Evolutionary conservation across 2,888 invertebrate genomes (phyloP).

Genomic region (Agonopterix arenella): DNA sequence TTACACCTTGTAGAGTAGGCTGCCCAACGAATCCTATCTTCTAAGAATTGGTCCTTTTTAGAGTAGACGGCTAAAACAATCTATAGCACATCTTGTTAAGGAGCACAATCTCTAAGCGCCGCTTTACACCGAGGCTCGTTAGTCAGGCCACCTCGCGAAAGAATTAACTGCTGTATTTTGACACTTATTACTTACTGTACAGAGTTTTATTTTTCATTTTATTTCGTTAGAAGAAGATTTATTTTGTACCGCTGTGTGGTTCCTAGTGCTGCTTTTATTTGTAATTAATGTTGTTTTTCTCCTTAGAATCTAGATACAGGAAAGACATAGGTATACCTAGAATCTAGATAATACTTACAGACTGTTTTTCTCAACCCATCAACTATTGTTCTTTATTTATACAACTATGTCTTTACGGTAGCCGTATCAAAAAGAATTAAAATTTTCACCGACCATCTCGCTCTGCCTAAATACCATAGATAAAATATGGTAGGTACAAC

Average conservation of each 20-base stretch:
- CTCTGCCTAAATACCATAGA: too few relatives aligned
- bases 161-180: slow-evolving; percentile 66
- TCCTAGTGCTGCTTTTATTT: slow-evolving; percentile 17
- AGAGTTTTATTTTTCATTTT: slow-evolving; percentile 27
- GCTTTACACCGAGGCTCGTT: slow-evolving; percentile 55
- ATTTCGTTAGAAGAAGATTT: slow-evolving; percentile 29
- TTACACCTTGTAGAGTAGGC: neutral
- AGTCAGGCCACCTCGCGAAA: slow-evolving; percentile 60
- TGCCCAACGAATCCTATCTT: neutral
- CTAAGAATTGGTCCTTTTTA: too few relatives aligned
- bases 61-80: too few relatives aligned
- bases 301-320: too few relatives aligned
- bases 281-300: slow-evolving; percentile 6
- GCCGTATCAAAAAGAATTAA: too few relatives aligned
- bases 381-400: too few relatives aligned
- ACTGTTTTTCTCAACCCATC: too few relatives aligned
- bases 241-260: slow-evolving; percentile 18
- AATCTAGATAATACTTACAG: too few relatives aligned
- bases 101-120: slow-evolving; percentile 23
- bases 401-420: too few relatives aligned
- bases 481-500: too few relatives aligned
- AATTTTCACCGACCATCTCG: too few relatives aligned
- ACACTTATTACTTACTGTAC: slow-evolving; percentile 59
- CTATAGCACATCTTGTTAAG: neutral
- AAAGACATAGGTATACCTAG: too few relatives aligned